These are phyloP conservation scores for Phyllostomus discolor DNA, from an alignment of 2,113 vertebrate genomes.

Conservation along the genomic window DNA sequence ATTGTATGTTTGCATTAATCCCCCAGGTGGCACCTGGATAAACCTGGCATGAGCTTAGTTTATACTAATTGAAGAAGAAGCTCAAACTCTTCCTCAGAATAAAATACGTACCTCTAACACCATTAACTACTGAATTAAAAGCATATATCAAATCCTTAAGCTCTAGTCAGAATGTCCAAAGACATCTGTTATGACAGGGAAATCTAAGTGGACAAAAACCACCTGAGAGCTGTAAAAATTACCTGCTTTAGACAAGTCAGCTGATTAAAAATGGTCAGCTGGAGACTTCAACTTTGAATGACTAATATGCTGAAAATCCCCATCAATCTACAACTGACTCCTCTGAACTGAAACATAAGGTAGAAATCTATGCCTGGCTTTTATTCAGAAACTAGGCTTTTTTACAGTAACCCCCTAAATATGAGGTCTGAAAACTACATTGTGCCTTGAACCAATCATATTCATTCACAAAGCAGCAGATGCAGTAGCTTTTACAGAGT, in stretches of 20 bases:
- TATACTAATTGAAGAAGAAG: neutral
- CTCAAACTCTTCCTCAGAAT: neutral
- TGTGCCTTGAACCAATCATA: conserved; percentile 1
- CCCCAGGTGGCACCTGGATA: neutral
- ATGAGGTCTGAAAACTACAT: neutral
- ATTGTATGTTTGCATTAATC: neutral
- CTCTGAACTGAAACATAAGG: neutral
- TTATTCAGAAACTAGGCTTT: neutral
- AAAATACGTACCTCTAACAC: neutral
- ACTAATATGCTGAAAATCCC: neutral
- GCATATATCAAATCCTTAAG: neutral
- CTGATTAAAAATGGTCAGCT: neutral
- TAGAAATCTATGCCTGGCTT: neutral
- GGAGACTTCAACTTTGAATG: neutral
- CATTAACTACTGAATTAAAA: neutral
- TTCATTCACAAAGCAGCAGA: conserved; percentile 53
- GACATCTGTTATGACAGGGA: neutral
- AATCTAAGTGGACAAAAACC: neutral
- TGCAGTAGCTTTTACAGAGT: neutral
- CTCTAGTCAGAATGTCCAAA: neutral
- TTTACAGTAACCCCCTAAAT: neutral
- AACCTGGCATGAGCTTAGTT: neutral
- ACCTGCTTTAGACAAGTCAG: neutral
- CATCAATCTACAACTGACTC: neutral
- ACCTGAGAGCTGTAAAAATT: neutral